Conservation (phyloP, 2,797 vertebrate genomes). For the Tragopan temminckii region DNA sequence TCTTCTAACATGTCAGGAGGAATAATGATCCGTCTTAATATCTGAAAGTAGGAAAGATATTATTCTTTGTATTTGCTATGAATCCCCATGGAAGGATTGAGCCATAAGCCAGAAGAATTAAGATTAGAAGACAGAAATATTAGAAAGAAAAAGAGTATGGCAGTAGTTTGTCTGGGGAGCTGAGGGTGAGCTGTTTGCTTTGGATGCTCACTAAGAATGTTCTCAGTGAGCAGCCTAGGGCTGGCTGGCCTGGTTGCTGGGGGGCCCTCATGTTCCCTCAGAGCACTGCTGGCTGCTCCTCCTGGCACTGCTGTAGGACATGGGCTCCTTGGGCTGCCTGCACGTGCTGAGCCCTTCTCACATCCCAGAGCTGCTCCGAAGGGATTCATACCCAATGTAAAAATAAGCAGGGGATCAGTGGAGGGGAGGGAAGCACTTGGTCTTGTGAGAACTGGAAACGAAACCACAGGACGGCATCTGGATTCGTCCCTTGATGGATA, state of each 20-base stretch:
- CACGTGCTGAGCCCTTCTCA: accelerated
- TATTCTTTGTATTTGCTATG: slow-evolving; percentile 7
- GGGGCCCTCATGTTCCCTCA: background rate
- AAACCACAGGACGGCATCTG: background rate
- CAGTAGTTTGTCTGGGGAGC: background rate
- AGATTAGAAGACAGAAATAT: background rate
- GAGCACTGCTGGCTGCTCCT: background rate
- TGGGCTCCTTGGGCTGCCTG: background rate
- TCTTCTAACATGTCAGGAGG: slow-evolving; percentile 39
- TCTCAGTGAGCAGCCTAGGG: background rate
- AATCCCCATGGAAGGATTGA: background rate
- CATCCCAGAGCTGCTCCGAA: background rate
- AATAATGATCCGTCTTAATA: slow-evolving; percentile 69
- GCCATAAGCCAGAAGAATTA: background rate
- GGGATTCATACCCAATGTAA: background rate
- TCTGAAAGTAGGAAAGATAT: slow-evolving; percentile 11
- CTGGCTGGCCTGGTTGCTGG: background rate
- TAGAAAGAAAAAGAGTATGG: background rate
- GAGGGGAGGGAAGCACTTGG: background rate
- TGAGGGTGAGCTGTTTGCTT: background rate
- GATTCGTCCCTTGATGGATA: background rate
- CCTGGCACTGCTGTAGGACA: background rate
- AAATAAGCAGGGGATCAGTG: background rate
- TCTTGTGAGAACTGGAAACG: background rate
- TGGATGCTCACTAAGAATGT: background rate